These are phyloP conservation scores for Chlamydotis undulata DNA, from an alignment of 2,113 vertebrate genomes.

Conservation along the genomic window DNA sequence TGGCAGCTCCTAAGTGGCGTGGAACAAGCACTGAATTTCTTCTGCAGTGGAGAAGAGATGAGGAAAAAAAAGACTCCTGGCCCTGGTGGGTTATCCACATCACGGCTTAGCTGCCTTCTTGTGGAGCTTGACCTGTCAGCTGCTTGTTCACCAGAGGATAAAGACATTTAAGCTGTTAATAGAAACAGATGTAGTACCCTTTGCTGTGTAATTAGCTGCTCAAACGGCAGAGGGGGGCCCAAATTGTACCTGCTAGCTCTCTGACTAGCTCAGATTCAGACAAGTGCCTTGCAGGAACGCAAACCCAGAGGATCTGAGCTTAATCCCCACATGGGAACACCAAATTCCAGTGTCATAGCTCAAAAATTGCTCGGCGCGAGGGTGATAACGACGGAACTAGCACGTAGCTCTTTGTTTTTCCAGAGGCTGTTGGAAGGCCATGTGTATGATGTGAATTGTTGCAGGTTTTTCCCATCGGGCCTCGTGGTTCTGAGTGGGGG, in stretches of 20 bases:
- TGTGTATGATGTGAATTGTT: slow-evolving; percentile 83
- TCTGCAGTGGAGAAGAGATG: background rate
- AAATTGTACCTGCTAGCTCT: background rate
- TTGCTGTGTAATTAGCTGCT: background rate
- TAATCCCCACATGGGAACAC: background rate
- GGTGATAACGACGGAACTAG: slow-evolving; percentile 41
- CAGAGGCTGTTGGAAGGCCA: slow-evolving; percentile 83
- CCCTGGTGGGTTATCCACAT: background rate
- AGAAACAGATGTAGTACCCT: background rate
- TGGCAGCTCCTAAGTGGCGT: background rate
- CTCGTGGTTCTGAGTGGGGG: slow-evolving; percentile 82
- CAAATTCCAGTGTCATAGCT: background rate
- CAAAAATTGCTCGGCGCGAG: background rate
- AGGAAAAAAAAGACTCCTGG: background rate
- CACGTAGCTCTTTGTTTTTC: slow-evolving; percentile 70
- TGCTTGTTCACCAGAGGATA: background rate
- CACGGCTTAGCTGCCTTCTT: background rate
- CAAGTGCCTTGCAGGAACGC: fast-evolving
- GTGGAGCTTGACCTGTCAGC: background rate
- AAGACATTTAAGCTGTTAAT: background rate
- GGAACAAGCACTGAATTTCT: background rate
- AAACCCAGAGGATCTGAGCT: background rate
- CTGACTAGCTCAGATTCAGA: background rate
- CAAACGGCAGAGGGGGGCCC: background rate
- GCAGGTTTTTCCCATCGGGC: slow-evolving; percentile 83